These are phyloP conservation scores for Bombus terrestris DNA, from an alignment of 1,140 invertebrate genomes.

Conservation along the genomic window DNA sequence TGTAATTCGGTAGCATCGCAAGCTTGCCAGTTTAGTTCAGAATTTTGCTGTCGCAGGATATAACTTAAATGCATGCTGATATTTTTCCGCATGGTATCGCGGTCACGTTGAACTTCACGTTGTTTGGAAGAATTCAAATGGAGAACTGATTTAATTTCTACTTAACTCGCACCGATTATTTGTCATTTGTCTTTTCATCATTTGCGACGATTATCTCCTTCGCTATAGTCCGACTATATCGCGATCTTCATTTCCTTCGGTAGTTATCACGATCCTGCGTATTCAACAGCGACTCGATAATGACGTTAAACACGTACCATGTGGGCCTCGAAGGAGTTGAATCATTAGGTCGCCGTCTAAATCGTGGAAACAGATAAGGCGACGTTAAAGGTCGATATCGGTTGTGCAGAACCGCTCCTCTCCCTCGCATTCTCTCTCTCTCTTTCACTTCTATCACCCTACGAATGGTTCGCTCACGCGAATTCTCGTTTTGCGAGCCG, in stretches of 20 bases:
- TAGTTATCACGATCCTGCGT: neutral
- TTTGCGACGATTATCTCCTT: neutral
- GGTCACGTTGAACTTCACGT: neutral
- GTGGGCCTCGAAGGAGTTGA: slow-evolving; percentile 15
- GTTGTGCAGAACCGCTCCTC: slow-evolving; percentile 22
- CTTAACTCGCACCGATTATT: neutral
- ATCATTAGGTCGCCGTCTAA: slow-evolving; percentile 51
- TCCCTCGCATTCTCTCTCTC: neutral
- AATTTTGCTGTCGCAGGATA: too few relatives aligned
- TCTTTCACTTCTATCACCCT: neutral
- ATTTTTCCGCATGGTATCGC: neutral
- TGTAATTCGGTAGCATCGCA: slow-evolving; percentile 17
- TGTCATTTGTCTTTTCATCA: slow-evolving; percentile 1
- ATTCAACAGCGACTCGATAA: slow-evolving; percentile 13
- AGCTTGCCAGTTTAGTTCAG: neutral
- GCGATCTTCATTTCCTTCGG: neutral
- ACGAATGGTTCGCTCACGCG: slow-evolving; percentile 47
- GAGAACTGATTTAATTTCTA: neutral
- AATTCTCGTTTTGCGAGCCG: slow-evolving; percentile 64
- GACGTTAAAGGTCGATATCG: slow-evolving; percentile 48
- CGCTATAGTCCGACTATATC: too few relatives aligned
- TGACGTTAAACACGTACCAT: slow-evolving; percentile 23
- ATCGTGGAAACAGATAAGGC: slow-evolving; percentile 54
- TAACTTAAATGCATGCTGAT: too few relatives aligned
- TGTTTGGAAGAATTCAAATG: neutral